Percentiles rank a stretch among this genome's conserved stretches.
Evolutionary conservation across 2,113 vertebrate genomes (phyloP).

Genomic region (Blennius ocellaris): DNA sequence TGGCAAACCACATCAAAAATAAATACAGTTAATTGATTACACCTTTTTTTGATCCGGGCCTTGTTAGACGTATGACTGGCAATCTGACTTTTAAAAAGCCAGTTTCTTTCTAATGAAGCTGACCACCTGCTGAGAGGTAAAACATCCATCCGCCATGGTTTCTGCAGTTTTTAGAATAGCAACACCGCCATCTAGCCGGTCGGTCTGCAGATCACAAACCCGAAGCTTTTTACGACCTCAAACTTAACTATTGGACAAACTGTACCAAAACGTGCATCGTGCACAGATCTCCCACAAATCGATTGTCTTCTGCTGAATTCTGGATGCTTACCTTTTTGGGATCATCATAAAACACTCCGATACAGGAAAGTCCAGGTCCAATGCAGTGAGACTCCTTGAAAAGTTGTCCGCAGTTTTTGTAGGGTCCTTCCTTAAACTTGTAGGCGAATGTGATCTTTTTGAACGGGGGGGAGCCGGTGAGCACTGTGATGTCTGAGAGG

Average conservation of each 20-base stretch:
- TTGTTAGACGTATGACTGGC: too few relatives aligned
- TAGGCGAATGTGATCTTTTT: conserved; percentile 89
- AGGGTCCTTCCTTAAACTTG: conserved; percentile 89
- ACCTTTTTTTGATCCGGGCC: too few relatives aligned
- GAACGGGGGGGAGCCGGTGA: conserved; percentile 88
- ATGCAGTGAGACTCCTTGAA: conserved; percentile 88
- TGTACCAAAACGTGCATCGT: too few relatives aligned
- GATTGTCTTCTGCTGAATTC: background rate
- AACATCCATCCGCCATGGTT: too few relatives aligned
- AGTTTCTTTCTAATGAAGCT: too few relatives aligned
- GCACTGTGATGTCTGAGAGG: conserved; percentile 83
- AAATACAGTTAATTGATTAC: too few relatives aligned
- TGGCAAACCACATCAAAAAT: too few relatives aligned
- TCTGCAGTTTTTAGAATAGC: conserved; percentile 15
- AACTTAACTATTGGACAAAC: too few relatives aligned
- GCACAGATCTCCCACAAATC: too few relatives aligned
- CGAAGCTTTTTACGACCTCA: too few relatives aligned
- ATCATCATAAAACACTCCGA: conserved; percentile 92
- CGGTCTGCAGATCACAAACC: background rate
- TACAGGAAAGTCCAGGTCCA: conserved; percentile 85
- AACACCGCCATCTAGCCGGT: conserved; percentile 63
- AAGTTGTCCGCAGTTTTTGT: conserved; percentile 84
- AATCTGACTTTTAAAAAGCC: too few relatives aligned
- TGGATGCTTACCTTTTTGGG: conserved; percentile 85
- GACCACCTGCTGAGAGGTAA: background rate